Base-by-base conservation (phyloP, 2,113 vertebrate species). In the Cyrtonyx montezumae region DNA sequence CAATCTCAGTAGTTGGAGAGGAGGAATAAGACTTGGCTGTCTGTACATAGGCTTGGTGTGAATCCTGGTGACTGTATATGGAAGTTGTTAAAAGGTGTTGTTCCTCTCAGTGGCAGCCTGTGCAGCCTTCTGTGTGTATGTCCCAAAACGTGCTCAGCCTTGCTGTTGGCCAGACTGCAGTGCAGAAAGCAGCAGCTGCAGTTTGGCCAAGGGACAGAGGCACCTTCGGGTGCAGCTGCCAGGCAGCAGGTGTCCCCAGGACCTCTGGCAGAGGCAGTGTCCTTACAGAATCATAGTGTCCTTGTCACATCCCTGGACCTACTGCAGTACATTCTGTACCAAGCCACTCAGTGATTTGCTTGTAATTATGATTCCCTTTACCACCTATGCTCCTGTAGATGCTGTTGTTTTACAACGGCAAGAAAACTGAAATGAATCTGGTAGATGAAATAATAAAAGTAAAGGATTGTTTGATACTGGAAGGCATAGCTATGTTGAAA, bases 131-230 rank as follows among this genome's bases (percentile, higher is more conserved):
- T 40, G 10, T 17, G 13, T 13, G 3, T 13, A 2, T 36, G 13
- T 13, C 15, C 0, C 0, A 18, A 46, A 71, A 28, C 20, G 7
- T 0, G 0, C 0, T 0, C 7, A 49, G 22, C 16, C 28, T 42
- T 56, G 34, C 12, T 77, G 5, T 7, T 2, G 0, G 8, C 3
- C 59, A 34, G 65, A 61, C 12, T 7, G 5, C 32, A 20, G 51
- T 11, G 12, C 13, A 40, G 30, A 79, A 74, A 73, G 4, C n/a
- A 69, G 28, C 13, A 37, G 32, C 8, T 0, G 0, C 18, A 1
- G 7, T 30, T 53, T 53, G 16, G 2, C 42, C 46, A 28, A 53
- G 0, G 0, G 58, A 90, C 48, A 40, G 25, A 59, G 19, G n/a
- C 4, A 9, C 12, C 18, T 77, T 40, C 32, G 18, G 5, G 37